Conservation (phyloP, 1,140 invertebrate species). For the Holcopasites calliopsidis region DNA sequence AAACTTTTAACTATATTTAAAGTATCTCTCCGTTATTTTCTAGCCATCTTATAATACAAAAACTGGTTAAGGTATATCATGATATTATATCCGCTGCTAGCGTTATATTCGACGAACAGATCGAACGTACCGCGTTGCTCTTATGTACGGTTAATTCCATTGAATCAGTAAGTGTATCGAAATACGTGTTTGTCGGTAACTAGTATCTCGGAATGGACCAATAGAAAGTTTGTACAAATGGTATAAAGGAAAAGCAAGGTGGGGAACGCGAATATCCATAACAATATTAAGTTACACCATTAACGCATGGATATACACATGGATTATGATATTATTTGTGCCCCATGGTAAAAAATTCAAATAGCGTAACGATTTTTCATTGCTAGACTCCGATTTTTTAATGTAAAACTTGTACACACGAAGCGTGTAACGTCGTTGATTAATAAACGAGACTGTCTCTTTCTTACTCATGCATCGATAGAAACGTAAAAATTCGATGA, state of each 20-base stretch:
- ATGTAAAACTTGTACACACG: not conserved
- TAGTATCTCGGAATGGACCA: not conserved
- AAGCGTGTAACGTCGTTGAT: slow-evolving; percentile 6
- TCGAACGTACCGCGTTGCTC: not conserved
- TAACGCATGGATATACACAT: not conserved
- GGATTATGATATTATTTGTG: not conserved
- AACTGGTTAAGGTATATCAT: not conserved
- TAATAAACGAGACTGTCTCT: slow-evolving; percentile 36
- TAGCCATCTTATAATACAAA: not conserved
- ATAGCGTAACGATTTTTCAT: not conserved
- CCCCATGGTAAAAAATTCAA: not conserved
- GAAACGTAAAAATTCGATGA: no score
- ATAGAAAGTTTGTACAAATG: not conserved
- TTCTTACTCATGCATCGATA: slow-evolving; percentile 15
- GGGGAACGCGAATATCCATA: not conserved
- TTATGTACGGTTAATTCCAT: not conserved
- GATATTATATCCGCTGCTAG: slow-evolving; percentile 18
- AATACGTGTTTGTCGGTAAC: not conserved
- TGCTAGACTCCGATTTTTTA: not conserved
- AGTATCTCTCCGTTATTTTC: slow-evolving; percentile 1
- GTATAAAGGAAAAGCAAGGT: not conserved
- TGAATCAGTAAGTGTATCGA: not conserved
- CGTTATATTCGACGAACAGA: not conserved
- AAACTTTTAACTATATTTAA: not conserved
- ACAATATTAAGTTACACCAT: not conserved